Evolutionary conservation across 2,113 vertebrate genomes (phyloP).

Genomic region (Pteronura brasiliensis): DNA sequence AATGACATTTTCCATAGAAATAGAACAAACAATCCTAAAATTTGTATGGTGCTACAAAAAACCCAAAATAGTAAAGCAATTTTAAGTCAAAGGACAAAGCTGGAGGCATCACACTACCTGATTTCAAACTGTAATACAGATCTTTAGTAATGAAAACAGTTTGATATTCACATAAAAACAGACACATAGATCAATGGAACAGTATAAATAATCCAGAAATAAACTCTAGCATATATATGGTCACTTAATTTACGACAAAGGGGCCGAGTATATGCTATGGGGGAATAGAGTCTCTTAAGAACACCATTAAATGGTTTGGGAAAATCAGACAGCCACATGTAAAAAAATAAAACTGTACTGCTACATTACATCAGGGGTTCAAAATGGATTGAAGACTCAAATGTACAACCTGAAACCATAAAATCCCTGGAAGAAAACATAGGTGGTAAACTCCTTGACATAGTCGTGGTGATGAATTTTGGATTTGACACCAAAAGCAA

Average conservation of each 20-base stretch:
- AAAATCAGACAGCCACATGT: neutral
- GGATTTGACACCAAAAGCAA: neutral
- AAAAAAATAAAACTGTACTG: neutral
- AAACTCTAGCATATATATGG: neutral
- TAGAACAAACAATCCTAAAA: neutral
- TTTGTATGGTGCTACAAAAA: neutral
- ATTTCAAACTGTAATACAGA: neutral
- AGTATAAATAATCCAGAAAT: neutral
- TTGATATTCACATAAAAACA: neutral
- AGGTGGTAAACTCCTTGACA: neutral
- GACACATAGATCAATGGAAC: neutral
- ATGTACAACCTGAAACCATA: neutral
- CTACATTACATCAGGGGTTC: neutral
- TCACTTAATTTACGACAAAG: neutral
- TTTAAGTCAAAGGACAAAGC: neutral
- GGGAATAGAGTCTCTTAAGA: neutral
- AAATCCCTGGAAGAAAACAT: neutral
- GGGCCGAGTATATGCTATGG: neutral
- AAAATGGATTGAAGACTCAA: neutral
- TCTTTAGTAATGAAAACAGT: neutral
- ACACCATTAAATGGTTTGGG: neutral
- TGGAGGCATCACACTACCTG: neutral
- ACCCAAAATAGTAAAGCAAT: neutral
- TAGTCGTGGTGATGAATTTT: neutral
- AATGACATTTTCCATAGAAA: neutral